These are phyloP conservation scores for Spea multiplicata DNA, from an alignment of 2,113 vertebrate species.

Conservation along the genomic window DNA sequence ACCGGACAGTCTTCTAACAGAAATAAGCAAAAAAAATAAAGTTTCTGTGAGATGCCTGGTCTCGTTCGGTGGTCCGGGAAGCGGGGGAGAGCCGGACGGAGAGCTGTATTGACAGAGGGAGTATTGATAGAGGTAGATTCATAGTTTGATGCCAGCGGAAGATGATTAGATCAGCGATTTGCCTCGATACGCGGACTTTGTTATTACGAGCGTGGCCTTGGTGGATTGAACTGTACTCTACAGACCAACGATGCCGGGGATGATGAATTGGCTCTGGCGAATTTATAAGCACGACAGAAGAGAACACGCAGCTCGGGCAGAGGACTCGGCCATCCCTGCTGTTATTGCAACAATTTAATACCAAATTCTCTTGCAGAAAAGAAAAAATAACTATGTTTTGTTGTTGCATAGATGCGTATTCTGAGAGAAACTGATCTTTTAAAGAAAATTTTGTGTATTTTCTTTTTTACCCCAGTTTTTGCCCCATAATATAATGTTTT, in stretches of 20 bases:
- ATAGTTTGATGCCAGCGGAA: conserved; percentile 34
- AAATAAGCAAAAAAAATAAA: no score
- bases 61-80: no score
- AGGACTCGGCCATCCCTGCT: background rate
- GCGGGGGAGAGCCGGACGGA: background rate
- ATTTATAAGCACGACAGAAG: conserved; percentile 24
- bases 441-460: no score
- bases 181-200: conserved; percentile 32
- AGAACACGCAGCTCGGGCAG: background rate
- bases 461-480: no score
- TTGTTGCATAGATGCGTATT: no score
- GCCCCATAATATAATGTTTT: no score
- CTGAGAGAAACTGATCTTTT: background rate
- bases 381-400: no score
- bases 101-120: conserved; percentile 4
- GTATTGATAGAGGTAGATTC: conserved; percentile 34
- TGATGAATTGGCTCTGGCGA: conserved; percentile 11
- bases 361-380: background rate
- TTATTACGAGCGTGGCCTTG: conserved; percentile 28
- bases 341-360: background rate
- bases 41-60: no score
- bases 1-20: no score
- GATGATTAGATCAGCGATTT: conserved; percentile 38
- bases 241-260: background rate
- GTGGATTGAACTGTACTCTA: background rate